Base-by-base conservation (phyloP, 2,888 invertebrate species). In the Lasioglossum calceatum region DNA sequence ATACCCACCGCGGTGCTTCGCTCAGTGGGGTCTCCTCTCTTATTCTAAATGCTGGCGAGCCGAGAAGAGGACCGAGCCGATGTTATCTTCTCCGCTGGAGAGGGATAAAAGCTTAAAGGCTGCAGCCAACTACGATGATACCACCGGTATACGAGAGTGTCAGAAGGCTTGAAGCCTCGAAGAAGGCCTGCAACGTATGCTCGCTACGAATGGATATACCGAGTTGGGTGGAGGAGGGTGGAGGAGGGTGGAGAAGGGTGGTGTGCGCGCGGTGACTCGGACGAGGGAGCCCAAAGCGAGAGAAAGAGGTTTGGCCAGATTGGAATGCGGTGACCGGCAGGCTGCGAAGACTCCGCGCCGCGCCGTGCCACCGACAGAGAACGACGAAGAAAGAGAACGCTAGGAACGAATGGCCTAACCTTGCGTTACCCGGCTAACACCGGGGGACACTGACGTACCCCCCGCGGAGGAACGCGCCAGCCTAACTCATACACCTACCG, bases 251-350 rank as follows among this genome's bases (percentile, higher is more conserved):
- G 79, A 14, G 44, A 72, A 54, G 32, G 36, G 75, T 39, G 64
- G 67, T 67, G 67, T 67, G 67, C 32, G 36, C 67, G 67, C 47
- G 74, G 81, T 77, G 77, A 58, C 64, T 64, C 42, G 79, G 70
- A 71, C 67, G 81, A 84, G 72, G 73, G 84, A 75, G 82, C 73
- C 81, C 72, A 84, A 86, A 84, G 87, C 84, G 84, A 72, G 81
- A 81, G 79, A 72, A 77, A 58, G 87, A 84, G 86, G 83, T 78
- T 84, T 73, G 85, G 88, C 89, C 81, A 72, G 79, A 92, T 90
- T 88, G 94, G 94, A 94, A 94, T 94, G 94, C 93, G 93, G 93
- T 94, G 94, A 93, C 93, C 94, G 91, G 94, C 93, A 94, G 93
- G 92, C 92, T 86, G 88, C 86, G 89, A 89, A 86, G 91, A 70